phyloP scores from a whole-genome alignment of 2,797 vertebrate genomes.

The Cynopterus sphinx region DNA sequence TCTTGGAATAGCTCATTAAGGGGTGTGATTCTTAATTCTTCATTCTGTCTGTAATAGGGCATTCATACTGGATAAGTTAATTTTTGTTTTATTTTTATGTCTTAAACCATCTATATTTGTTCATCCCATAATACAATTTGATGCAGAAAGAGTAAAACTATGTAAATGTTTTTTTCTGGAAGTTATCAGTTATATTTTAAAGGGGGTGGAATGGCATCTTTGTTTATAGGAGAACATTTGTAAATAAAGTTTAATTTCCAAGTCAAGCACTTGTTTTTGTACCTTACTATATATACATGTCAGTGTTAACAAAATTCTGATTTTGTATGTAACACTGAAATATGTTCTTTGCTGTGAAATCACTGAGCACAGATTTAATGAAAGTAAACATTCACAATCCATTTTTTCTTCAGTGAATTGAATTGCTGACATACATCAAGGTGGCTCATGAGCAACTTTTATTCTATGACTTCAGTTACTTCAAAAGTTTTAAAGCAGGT shows the following conservation, averaged over 20 bases:
- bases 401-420: neutral
- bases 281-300: slow-evolving; percentile 34
- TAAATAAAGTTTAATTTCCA: slow-evolving; percentile 83
- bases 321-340: slow-evolving; percentile 1
- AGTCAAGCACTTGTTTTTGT: slow-evolving; percentile 65
- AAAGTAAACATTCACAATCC: slow-evolving; percentile 43
- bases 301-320: slow-evolving; percentile 20
- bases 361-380: slow-evolving; percentile 29
- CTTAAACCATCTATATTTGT: neutral
- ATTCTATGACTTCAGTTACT: slow-evolving; percentile 18
- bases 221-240: slow-evolving; percentile 72
- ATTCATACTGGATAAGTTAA: slow-evolving; percentile 1
- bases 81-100: slow-evolving; percentile 59
- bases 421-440: slow-evolving; percentile 33
- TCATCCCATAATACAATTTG: slow-evolving; percentile 20
- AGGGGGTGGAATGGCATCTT: slow-evolving; percentile 35
- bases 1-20: neutral
- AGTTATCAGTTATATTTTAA: slow-evolving; percentile 34
- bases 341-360: slow-evolving; percentile 40
- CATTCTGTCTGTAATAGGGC: neutral
- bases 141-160: slow-evolving; percentile 49
- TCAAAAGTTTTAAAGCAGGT: slow-evolving; percentile 38
- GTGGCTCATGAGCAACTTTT: neutral
- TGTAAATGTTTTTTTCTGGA: slow-evolving; percentile 53
- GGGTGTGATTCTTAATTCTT: slow-evolving; percentile 2